Conservation (phyloP, 1,140 invertebrate species). For the Brachionus rubens region DNA sequence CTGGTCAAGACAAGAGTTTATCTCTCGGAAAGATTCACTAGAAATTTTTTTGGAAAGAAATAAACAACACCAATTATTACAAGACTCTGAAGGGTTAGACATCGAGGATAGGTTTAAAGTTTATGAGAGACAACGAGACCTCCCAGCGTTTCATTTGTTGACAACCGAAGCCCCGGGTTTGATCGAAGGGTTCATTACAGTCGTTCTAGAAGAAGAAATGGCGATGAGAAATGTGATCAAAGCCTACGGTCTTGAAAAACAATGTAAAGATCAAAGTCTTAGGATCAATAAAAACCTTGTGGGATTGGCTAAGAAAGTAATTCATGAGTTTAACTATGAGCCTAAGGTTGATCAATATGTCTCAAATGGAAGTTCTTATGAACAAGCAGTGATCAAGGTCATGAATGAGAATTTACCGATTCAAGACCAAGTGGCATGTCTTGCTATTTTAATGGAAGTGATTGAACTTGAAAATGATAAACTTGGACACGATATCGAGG, state of each 20-base stretch:
- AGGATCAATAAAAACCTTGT: background rate
- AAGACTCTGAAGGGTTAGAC: background rate
- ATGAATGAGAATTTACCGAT: background rate
- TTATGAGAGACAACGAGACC: background rate
- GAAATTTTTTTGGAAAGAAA: background rate
- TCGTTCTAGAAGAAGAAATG: constrained; percentile 26
- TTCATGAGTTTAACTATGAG: constrained; percentile 6
- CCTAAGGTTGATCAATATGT: background rate
- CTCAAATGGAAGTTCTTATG: background rate
- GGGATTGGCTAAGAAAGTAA: background rate
- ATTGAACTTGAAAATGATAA: background rate
- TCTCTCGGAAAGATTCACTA: background rate
- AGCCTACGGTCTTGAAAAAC: background rate
- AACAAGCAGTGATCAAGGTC: background rate
- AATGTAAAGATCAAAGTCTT: background rate
- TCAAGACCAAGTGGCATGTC: background rate
- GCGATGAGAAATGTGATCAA: constrained; percentile 4
- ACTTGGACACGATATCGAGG: background rate
- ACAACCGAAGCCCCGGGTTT: constrained; percentile 4
- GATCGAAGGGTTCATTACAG: constrained; percentile 1
- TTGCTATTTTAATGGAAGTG: background rate
- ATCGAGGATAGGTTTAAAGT: background rate
- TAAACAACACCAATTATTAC: background rate
- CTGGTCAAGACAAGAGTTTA: constrained; percentile 13
- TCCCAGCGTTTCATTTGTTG: background rate